phyloP scores from a whole-genome alignment of 2,888 invertebrate species.

The Clitarchus hookeri region DNA sequence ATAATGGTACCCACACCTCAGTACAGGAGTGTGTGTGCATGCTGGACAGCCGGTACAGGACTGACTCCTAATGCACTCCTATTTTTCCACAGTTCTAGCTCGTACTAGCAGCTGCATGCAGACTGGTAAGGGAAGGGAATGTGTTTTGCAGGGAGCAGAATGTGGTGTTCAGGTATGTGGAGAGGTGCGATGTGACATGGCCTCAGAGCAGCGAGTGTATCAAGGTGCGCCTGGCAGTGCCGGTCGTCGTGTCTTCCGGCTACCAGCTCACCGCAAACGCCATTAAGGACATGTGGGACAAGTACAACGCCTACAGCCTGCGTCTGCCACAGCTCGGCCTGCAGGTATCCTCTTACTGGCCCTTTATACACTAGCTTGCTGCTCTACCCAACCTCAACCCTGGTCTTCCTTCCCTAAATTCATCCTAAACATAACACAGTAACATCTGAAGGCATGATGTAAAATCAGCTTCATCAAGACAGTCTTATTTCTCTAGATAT shows the following conservation, averaged over 20 bases:
- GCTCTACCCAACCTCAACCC: too few relatives aligned
- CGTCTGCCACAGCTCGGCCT: neutral
- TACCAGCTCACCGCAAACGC: neutral
- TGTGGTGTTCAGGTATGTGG: neutral
- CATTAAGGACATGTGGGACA: neutral
- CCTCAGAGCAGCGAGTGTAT: neutral
- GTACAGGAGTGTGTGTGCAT: too few relatives aligned
- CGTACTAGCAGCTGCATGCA: neutral
- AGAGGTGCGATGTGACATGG: neutral
- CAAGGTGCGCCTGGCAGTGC: neutral
- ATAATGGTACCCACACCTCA: too few relatives aligned
- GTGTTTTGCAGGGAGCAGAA: neutral
- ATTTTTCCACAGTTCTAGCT: too few relatives aligned
- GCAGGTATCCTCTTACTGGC: neutral
- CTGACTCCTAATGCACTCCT: too few relatives aligned
- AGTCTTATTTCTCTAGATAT: too few relatives aligned
- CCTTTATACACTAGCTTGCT: too few relatives aligned
- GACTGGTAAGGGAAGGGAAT: neutral
- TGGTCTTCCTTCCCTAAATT: too few relatives aligned
- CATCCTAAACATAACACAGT: too few relatives aligned
- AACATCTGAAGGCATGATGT: too few relatives aligned
- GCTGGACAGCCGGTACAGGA: too few relatives aligned
- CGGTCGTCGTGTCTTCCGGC: neutral
- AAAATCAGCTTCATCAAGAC: too few relatives aligned
- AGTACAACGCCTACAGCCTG: neutral